A percentile compares a stretch with the other conserved stretches of the same genome.
phyloP scores from a whole-genome alignment of 2,113 vertebrate genomes.

The Oxyura jamaicensis region DNA sequence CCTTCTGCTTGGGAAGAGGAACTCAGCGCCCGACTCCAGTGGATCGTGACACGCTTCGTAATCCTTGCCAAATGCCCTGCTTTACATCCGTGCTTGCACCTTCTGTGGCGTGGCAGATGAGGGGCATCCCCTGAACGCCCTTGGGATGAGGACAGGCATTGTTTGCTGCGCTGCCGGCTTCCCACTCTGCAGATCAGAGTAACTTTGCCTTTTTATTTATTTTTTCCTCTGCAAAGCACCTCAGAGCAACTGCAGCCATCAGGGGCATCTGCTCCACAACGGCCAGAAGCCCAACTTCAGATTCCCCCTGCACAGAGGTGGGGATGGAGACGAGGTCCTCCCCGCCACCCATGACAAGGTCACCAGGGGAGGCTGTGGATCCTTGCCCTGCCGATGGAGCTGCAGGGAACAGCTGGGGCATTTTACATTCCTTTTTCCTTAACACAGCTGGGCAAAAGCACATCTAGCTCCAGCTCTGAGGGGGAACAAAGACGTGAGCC shows the following conservation, averaged over 20 bases:
- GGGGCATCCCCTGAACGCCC: background rate
- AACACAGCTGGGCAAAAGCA: background rate
- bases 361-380: rapidly evolving
- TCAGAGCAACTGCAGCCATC: background rate
- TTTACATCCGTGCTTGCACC: background rate
- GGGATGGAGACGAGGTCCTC: background rate
- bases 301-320: background rate
- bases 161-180: too few species aligned
- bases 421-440: background rate
- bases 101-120: background rate
- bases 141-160: background rate
- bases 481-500: background rate
- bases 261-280: background rate
- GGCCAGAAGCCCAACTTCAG: rapidly evolving
- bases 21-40: rapidly evolving
- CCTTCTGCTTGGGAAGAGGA: background rate
- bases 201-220: too few species aligned
- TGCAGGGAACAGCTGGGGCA: rapidly evolving
- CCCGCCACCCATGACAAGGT: background rate
- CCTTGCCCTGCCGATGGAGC: rapidly evolving
- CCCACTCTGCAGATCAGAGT: background rate
- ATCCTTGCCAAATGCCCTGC: background rate
- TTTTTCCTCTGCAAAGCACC: background rate
- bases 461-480: background rate
- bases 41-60: background rate